Evolutionary conservation across 1,140 invertebrate species (phyloP), one percentile per base, ranked within the genome.

Genomic region (Bombus confusus): DNA sequence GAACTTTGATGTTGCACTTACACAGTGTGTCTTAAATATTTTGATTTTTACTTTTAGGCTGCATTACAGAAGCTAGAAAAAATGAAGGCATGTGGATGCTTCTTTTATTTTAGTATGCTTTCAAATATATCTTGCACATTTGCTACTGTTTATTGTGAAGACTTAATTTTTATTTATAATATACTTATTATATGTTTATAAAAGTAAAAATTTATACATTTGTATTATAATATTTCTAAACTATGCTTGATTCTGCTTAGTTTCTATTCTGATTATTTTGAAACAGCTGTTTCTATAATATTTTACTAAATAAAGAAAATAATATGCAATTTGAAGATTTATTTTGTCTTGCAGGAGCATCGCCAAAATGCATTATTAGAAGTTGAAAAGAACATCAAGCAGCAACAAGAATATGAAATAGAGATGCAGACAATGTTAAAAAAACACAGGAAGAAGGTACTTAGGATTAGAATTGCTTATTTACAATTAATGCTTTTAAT

Each of bases 21-120:
- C 41, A 68, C 69, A 85, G 28, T 85, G 73, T 85, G 85, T 80
- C 52, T 81, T 83, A 80, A 72, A 82, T 80, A n/a, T 85, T 88
- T 92, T 93, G 90, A 91, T 94, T 94, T 95, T 95, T 92, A 91
- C 93, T 96, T 96, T 93, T 96, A 96, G 96, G 96, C 94, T 91
- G 94, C 95, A 93, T 95, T 96, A 93, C 95, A 93, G 95, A 95
- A 95, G 93, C 94, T 96, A 95, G 96, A 96, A 95, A 95, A 94
- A 94, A 93, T 95, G 93, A 96, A 96, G 96, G 96, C 96, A 96
- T 95, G 96, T 96, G 93, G 93, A 93, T 91, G 91, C 92, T 93
- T 93, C 89, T 91, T 75, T 87, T 74, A 87, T 92, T 94, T 94
- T 90, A 89, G 86, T 86, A 89, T 90, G 83, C 59, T 87, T 83